A percentile compares a stretch with the other conserved stretches of the same genome.
Conservation (phyloP, 2,113 vertebrate genomes). For the Laterallus jamaicensis region DNA sequence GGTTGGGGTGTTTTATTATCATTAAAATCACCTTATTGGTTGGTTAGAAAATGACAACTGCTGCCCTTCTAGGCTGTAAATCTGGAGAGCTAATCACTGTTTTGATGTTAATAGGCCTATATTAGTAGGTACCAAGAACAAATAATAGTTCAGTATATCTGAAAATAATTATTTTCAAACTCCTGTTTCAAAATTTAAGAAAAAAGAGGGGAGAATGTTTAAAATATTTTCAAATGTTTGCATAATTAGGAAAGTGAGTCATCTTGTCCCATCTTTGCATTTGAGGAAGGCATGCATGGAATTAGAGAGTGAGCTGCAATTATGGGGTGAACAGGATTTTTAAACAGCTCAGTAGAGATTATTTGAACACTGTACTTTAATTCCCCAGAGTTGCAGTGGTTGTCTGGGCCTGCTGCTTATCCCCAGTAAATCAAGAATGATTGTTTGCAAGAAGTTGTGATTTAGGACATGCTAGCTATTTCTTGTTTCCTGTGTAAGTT, state of each 20-base stretch:
- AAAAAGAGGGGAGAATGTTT: too few species aligned
- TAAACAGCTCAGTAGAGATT: not conserved
- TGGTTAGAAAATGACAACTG: not conserved
- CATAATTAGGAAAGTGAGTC: fast-evolving
- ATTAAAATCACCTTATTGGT: not conserved
- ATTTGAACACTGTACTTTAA: fast-evolving
- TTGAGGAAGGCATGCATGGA: not conserved
- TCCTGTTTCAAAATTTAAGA: not conserved
- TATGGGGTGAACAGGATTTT: not conserved
- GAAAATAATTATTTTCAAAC: not conserved
- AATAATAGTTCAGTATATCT: not conserved
- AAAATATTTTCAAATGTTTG: not conserved
- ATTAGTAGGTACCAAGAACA: not conserved
- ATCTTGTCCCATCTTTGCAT: not conserved
- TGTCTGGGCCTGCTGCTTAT: not conserved
- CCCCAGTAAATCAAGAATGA: not conserved
- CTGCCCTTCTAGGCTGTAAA: not conserved
- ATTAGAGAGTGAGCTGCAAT: not conserved
- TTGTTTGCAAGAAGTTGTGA: not conserved
- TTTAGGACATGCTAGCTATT: not conserved
- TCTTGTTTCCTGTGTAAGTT: not conserved
- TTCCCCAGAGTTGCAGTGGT: not conserved
- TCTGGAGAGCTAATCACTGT: not conserved
- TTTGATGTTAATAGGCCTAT: not conserved
- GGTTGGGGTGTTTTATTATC: not conserved